Conservation (phyloP, 2,888 invertebrate species). For the Eremobia ochroleuca region DNA sequence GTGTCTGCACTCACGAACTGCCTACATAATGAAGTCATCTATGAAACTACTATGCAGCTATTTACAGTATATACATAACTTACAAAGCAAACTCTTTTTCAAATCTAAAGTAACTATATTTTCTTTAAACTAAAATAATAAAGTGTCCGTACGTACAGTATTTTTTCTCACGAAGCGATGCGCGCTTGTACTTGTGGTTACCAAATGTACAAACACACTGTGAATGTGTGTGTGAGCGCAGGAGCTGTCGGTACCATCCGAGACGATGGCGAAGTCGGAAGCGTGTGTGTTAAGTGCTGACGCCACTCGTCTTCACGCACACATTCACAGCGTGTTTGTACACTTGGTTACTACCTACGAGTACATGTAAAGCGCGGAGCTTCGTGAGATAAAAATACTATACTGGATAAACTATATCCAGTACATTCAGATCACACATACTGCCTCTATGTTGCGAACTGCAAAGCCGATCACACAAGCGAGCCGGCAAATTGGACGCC, state of each 20-base stretch:
- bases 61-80: background rate
- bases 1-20: background rate
- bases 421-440: background rate
- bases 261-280: background rate
- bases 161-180: too few relatives aligned
- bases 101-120: background rate
- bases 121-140: background rate
- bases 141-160: background rate
- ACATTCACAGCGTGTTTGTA: background rate
- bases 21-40: background rate
- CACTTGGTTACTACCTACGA: background rate
- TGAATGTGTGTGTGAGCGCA: too few relatives aligned
- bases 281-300: background rate
- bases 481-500: conserved; percentile 18
- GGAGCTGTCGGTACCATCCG: too few relatives aligned
- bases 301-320: background rate
- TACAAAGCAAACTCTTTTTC: background rate
- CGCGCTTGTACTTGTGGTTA: too few relatives aligned
- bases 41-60: background rate
- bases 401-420: too few relatives aligned
- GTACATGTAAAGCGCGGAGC: background rate
- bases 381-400: background rate
- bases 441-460: background rate
- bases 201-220: too few relatives aligned
- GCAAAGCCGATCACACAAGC: conserved; percentile 10